These are phyloP conservation scores for Gyps fulvus DNA, from an alignment of 2,113 vertebrate species.

Conservation along the genomic window DNA sequence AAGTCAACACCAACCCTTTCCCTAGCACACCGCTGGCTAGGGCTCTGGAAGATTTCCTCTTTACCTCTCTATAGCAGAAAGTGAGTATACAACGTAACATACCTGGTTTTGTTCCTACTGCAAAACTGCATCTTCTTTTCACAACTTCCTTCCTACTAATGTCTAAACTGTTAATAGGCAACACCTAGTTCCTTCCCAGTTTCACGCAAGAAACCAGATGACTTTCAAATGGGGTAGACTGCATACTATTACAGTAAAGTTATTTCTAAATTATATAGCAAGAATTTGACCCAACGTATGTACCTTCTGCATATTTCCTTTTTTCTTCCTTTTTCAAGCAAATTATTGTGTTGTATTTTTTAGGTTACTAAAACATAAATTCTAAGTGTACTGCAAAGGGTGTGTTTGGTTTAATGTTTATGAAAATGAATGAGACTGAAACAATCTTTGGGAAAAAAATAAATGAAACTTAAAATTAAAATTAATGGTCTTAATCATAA, in stretches of 20 bases:
- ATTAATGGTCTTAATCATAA: neutral
- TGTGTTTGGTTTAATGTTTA: neutral
- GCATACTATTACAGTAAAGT: neutral
- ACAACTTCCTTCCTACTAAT: neutral
- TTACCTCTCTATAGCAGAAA: neutral
- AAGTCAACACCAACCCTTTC: neutral
- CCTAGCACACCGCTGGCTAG: too few relatives aligned
- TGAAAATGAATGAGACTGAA: neutral
- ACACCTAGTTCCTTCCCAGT: neutral
- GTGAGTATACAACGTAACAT: neutral
- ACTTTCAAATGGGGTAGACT: neutral
- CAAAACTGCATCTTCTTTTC: neutral
- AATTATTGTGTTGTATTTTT: neutral
- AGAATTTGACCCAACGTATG: neutral
- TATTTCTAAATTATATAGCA: neutral
- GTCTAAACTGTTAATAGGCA: neutral
- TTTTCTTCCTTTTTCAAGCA: neutral
- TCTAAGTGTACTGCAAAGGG: neutral
- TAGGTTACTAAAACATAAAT: neutral
- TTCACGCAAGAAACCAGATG: neutral
- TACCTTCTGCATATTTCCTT: neutral
- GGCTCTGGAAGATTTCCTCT: neutral
- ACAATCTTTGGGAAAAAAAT: neutral
- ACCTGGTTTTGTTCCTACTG: accelerated
- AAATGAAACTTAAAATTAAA: neutral